Evolutionary conservation across 2,797 vertebrate genomes (phyloP).

Genomic region (Scarus forsteni): DNA sequence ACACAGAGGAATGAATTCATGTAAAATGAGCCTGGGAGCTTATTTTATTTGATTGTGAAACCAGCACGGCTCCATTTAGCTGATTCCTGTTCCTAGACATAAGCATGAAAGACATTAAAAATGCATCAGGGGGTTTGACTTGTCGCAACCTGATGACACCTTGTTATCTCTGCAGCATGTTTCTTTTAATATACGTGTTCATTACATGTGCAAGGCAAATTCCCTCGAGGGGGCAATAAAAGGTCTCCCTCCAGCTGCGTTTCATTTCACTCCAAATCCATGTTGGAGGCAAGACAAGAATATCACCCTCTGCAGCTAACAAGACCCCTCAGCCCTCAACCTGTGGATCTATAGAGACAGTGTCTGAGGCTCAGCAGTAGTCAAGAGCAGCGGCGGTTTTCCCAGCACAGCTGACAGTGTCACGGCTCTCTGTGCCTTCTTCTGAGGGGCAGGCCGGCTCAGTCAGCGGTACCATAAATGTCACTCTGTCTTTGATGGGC

Average conservation of each 20-base stretch:
- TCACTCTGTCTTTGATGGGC: conserved; percentile 76
- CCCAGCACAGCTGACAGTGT: conserved; percentile 59
- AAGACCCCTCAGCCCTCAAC: conserved; percentile 44
- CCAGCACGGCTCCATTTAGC: conserved; percentile 6
- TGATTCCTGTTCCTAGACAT: conserved; percentile 17
- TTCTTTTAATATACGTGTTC: conserved; percentile 26
- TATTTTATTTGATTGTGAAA: conserved; percentile 22
- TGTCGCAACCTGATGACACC: conserved; percentile 24
- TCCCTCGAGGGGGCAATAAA: conserved; percentile 9
- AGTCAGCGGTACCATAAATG: conserved; percentile 72
- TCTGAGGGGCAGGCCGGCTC: conserved; percentile 50
- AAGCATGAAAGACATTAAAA: conserved; percentile 32
- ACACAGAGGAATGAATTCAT: conserved; percentile 6
- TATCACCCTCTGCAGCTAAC: conserved; percentile 51
- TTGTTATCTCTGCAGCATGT: conserved; percentile 28
- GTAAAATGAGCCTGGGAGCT: background rate
- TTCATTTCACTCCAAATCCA: conserved; percentile 41
- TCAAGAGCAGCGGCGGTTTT: conserved; percentile 45
- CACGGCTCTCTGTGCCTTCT: conserved; percentile 51
- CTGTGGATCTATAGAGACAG: conserved; percentile 50
- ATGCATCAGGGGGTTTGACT: conserved; percentile 34
- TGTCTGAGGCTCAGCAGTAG: conserved; percentile 46
- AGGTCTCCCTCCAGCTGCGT: conserved; percentile 27
- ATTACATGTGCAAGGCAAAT: conserved; percentile 26
- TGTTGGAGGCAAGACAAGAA: conserved; percentile 37